Base-by-base conservation (phyloP, 1,140 invertebrate genomes). In the Ceratosolen fusciceps region DNA sequence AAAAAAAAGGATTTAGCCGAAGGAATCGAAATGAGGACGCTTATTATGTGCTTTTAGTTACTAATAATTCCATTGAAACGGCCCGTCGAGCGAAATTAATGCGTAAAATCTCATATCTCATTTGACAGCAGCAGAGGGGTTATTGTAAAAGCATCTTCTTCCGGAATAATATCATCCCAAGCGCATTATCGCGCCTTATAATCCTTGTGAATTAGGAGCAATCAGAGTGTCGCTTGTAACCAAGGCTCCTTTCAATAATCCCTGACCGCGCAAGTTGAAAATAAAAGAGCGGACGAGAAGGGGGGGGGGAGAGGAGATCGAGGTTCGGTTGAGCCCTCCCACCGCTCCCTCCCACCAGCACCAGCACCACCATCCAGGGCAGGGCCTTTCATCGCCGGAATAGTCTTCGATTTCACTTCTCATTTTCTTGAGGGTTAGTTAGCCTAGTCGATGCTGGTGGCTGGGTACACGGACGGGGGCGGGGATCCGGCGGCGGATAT, bases 161-260 rank as follows among this genome's bases (percentile, higher is more conserved):
- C 5, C 8, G 16, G 12, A 54, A 72, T 72, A 54, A 72, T 54
- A 72, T n/a, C n/a, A n/a, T 29, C 16, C 16, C 29, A 72, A 71
- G n/a, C 1, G 19, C 43, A 58, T 73, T 56, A 72, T 73, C 21
- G 21, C 52, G 21, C 19, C 21, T 56, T 24, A 73, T 73, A 56
- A 73, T 73, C 71, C 71, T 24, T 21, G 19, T 4, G 71, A 54
- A 67, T 67, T 34, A 76, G n/a, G 62, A 0, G 12, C 62, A 76
- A 76, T 76, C 62, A 68, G 58, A 16, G n/a, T 26, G 7, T 62
- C 37, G 10, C 58, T 49, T 31, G 79, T 81, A 39, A 14, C 19
- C 19, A 39, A 19, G 4, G 3, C 34, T 10, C 37, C 26, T 43
- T 29, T 14, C n/a, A n/a, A n/a, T n/a, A 47, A 16, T 12, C 39